A percentile compares a stretch with the other conserved stretches of the same genome.
These are phyloP conservation scores for Belonocnema kinseyi DNA, from an alignment of 1,140 invertebrate genomes.

Conservation along the genomic window DNA sequence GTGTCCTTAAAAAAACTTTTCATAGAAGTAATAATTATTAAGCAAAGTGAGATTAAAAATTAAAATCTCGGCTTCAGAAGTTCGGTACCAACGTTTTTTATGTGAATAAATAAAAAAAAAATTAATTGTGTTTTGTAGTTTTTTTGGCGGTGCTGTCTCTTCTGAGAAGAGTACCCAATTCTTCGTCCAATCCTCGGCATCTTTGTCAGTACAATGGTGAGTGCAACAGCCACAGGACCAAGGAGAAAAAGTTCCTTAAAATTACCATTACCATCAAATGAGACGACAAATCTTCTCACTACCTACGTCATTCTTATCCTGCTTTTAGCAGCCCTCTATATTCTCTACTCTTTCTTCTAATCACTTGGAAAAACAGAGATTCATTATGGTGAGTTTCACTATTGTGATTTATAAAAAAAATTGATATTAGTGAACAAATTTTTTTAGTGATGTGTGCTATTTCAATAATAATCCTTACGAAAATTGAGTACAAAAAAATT, in stretches of 20 bases:
- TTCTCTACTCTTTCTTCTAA: constrained; percentile 72
- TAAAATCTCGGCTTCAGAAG: too few relatives aligned
- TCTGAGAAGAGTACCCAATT: neutral
- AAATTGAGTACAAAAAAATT: too few relatives aligned
- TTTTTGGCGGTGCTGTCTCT: neutral
- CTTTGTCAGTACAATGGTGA: constrained; percentile 38
- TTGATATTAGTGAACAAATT: neutral
- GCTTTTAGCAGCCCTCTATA: constrained; percentile 72
- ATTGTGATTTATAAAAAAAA: neutral
- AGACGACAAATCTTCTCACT: constrained; percentile 73
- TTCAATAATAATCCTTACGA: too few relatives aligned
- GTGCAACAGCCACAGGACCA: constrained; percentile 25
- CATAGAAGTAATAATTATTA: too few relatives aligned
- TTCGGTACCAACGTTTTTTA: too few relatives aligned
- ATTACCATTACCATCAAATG: constrained; percentile 62
- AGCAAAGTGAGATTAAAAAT: too few relatives aligned
- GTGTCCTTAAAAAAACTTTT: too few relatives aligned
- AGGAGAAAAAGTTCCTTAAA: constrained; percentile 51
- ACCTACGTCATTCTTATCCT: constrained; percentile 75
- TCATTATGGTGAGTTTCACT: constrained; percentile 54
- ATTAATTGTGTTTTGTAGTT: neutral
- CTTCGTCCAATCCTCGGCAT: constrained; percentile 24
- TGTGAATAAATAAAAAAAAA: neutral
- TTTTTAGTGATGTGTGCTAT: neutral
- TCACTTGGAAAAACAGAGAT: constrained; percentile 52